Percentiles rank a stretch among this genome's conserved stretches.
Evolutionary conservation across 2,113 vertebrate species (phyloP).

Genomic region (Struthio camelus): DNA sequence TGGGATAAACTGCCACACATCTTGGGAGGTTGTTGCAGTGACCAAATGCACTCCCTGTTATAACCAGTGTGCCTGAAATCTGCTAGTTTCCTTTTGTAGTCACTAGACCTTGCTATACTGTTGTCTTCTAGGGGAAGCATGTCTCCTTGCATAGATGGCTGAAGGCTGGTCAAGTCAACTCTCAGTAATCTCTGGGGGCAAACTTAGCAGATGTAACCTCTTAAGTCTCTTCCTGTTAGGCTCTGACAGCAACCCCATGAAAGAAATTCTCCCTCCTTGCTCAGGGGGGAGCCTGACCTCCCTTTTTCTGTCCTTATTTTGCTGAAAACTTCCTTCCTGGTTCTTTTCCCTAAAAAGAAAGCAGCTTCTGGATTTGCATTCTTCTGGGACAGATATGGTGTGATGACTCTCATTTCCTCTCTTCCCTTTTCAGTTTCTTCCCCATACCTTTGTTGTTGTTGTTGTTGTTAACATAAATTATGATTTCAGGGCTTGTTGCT

Average conservation of each 20-base stretch:
- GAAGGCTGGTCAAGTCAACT: conserved; percentile 35
- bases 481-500: background rate
- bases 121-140: conserved; percentile 6
- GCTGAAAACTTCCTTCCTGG: conserved; percentile 69
- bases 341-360: conserved; percentile 43
- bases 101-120: background rate
- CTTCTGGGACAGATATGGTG: background rate
- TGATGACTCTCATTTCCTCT: conserved; percentile 49
- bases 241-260: conserved; percentile 35
- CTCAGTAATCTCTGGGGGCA: conserved; percentile 24
- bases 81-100: background rate
- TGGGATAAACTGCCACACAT: rapidly evolving
- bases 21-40: background rate
- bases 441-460: background rate
- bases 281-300: conserved; percentile 60
- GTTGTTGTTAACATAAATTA: background rate
- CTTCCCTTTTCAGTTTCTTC: conserved; percentile 16
- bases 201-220: conserved; percentile 56
- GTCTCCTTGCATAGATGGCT: background rate
- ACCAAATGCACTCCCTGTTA: background rate
- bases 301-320: conserved; percentile 28
- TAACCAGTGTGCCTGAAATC: background rate
- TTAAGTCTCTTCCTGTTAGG: conserved; percentile 65
- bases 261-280: conserved; percentile 55
- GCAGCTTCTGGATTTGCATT: conserved; percentile 56